Conservation (phyloP, 2,888 invertebrate genomes). For the Tipula confusa region DNA sequence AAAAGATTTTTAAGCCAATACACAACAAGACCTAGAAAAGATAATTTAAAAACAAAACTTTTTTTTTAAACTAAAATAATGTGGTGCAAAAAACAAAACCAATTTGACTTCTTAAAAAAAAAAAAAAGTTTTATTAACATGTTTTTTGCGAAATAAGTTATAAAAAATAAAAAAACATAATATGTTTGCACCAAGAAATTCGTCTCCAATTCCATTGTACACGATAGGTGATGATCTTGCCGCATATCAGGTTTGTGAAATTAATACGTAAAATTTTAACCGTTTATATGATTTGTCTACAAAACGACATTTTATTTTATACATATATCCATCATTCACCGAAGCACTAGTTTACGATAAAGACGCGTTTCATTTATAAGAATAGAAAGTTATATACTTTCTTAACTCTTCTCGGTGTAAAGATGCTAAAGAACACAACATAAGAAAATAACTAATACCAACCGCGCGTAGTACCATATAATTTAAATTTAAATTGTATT, state of each 20-base stretch:
- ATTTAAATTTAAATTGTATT: background rate
- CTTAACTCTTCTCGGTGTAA: slow-evolving; percentile 6
- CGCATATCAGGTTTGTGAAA: slow-evolving; percentile 47
- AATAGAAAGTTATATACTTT: slow-evolving; percentile 3
- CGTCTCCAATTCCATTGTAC: slow-evolving; percentile 47
- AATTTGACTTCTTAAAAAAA: slow-evolving; percentile 10
- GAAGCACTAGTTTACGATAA: background rate
- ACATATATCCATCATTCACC: background rate
- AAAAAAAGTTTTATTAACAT: background rate
- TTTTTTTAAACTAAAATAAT: background rate
- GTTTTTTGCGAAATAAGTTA: background rate
- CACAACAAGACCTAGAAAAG: background rate
- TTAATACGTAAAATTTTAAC: background rate
- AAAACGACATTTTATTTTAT: no score
- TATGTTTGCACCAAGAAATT: slow-evolving; percentile 51
- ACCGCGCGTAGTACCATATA: background rate
- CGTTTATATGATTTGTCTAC: no score
- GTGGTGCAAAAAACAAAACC: background rate
- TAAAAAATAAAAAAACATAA: slow-evolving; percentile 34
- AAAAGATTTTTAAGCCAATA: background rate
- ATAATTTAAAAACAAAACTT: background rate
- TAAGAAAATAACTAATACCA: background rate
- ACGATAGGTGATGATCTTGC: slow-evolving; percentile 47
- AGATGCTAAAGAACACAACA: background rate
- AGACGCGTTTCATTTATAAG: background rate